Base-by-base conservation (phyloP, 2,113 vertebrate species). In the Nothoprocta pentlandii region DNA sequence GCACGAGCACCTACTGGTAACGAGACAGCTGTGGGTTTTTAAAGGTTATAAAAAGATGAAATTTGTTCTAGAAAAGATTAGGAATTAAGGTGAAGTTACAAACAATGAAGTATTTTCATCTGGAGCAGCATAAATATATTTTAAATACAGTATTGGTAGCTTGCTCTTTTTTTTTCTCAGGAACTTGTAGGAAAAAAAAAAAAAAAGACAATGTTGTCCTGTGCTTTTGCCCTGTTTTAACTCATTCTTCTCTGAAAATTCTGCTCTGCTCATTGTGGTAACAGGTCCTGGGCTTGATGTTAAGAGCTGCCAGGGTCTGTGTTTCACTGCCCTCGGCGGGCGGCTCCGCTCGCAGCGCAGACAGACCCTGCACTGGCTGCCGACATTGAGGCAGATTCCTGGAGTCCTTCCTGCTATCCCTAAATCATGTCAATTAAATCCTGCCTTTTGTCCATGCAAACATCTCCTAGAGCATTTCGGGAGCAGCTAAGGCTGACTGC, bases 181-280 rank as follows among this genome's bases (percentile, higher is more conserved):
- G 30, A 79, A 36, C 70, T 63, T 95, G 71, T 74, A 86, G 92
- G 94, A 94, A 49, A 49, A 49, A 49, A 44, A 95, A 80, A 86
- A 80, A 86, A 56, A 14, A 62, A 80, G 70, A 89, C 93, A 81
- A 81, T 78, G 46, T 90, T 32, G 6, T 94, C 69, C 89, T 64
- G 88, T 95, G 70, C 90, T 96, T 92, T 95, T 96, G 93, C 90
- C 77, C 88, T 88, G 54, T 91, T 95, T 93, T 82, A 80, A 95
- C 96, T 95, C 94, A 89, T 58, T 82, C 85, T 90, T 64, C 91
- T 95, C 93, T 96, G 90, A 95, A 96, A 96, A 95, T 89, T 34
- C 34, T 34, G 34, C 34, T 34, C 85, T 93, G 90, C 67, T 93
- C 95, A 96, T 94, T 93, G 93, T 41, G 91, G 86, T 96, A 94